A percentile compares a stretch with the other conserved stretches of the same genome.
phyloP scores from a whole-genome alignment of 2,888 invertebrate genomes.

The Philonicus albiceps region DNA sequence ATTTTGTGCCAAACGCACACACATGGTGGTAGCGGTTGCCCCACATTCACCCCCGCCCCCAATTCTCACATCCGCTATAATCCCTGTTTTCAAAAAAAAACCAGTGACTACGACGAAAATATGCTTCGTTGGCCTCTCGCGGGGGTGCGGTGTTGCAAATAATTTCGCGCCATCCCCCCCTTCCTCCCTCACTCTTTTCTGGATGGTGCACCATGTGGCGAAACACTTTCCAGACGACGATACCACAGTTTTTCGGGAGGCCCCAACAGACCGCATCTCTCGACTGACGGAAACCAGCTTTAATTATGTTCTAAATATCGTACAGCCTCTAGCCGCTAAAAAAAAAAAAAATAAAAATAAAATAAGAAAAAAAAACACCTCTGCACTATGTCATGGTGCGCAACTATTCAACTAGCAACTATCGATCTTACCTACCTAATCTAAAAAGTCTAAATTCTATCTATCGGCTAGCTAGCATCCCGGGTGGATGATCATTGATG shows the following conservation, averaged over 20 bases:
- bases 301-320: slow-evolving; percentile 20
- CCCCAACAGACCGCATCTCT: background rate
- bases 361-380: background rate
- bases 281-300: slow-evolving; percentile 19
- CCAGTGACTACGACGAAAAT: background rate
- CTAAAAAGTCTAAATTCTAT: background rate
- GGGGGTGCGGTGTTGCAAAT: slow-evolving; percentile 19
- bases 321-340: background rate
- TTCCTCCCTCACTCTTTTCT: background rate
- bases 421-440: background rate
- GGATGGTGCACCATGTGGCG: slow-evolving; percentile 44
- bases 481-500: background rate
- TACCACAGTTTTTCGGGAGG: slow-evolving; percentile 1
- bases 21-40: background rate
- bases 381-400: background rate
- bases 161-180: slow-evolving; percentile 3
- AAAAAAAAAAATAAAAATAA: background rate
- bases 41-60: background rate
- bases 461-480: background rate
- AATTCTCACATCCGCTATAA: background rate
- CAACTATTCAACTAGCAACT: background rate
- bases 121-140: background rate
- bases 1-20: slow-evolving; percentile 14
- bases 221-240: slow-evolving; percentile 45
- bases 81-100: background rate